phyloP scores from a whole-genome alignment of 1,140 invertebrate genomes.

The Uloborus diversus region DNA sequence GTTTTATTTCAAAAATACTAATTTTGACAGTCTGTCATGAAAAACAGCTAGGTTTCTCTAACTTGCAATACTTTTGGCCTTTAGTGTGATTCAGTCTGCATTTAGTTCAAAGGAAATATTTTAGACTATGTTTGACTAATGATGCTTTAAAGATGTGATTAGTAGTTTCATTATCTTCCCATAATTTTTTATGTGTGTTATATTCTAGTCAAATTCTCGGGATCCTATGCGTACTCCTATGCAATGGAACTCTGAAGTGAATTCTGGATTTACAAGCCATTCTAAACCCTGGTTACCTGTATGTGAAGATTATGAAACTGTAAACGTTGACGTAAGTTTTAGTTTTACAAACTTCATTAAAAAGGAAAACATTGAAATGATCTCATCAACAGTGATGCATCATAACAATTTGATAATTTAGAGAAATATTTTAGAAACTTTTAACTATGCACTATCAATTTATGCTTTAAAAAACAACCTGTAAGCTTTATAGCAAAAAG shows the following conservation, averaged over 20 bases:
- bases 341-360: too few relatives aligned
- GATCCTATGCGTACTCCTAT: slow-evolving; percentile 63
- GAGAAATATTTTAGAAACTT: not conserved
- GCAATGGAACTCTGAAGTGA: slow-evolving; percentile 63
- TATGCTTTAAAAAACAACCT: not conserved
- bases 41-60: too few relatives aligned
- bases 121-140: too few relatives aligned
- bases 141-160: too few relatives aligned
- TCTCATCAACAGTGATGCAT: not conserved
- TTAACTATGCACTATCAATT: too few relatives aligned
- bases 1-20: too few relatives aligned
- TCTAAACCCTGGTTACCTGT: slow-evolving; percentile 62
- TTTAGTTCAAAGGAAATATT: too few relatives aligned
- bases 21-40: too few relatives aligned
- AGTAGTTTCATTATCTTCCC: not conserved
- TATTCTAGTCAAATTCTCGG: slow-evolving; percentile 32
- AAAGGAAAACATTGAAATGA: too few relatives aligned
- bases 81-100: too few relatives aligned
- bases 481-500: not conserved
- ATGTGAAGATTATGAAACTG: slow-evolving; percentile 57
- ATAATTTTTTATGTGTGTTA: not conserved
- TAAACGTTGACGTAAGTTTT: slow-evolving; percentile 62
- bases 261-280: slow-evolving; percentile 69
- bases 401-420: not conserved
- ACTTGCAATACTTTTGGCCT: too few relatives aligned